Evolutionary conservation across 2,888 invertebrate genomes (phyloP), one percentile per base, ranked within the genome.

Genomic region (Lasius fuliginosus): DNA sequence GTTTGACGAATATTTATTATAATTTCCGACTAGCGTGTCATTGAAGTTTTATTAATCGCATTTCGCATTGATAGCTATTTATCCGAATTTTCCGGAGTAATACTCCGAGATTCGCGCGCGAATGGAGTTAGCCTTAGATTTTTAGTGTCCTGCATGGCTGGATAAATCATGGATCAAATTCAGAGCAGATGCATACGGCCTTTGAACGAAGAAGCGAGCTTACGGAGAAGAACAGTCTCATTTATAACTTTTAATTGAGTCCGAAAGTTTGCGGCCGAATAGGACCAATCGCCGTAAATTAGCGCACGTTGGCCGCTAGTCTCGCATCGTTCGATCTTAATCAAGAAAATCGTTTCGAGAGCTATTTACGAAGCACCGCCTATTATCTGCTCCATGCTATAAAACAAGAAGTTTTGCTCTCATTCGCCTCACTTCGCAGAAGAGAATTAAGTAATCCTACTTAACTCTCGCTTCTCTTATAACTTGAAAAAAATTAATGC

Each of bases 201-300:
- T 82, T 30, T 42, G 85, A 36, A 73, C 84, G 74, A 87, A 83
- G 86, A 88, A 82, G 65, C 85, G 79, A 84, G 86, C 83, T 87
- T 86, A 88, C 88, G 68, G 81, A 79, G 88, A 23, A 23, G 87
- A 90, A 89, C 86, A 87, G 89, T 90, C 90, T 93, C 93, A 92
- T 93, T 93, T 93, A 92, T 92, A 94, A 94, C 93, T 93, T 94
- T 93, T 93, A 93, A 93, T 94, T 92, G 93, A 92, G 91, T 92
- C 89, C 90, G 91, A 91, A 93, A 93, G 88, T 93, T 91, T 91
- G 87, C 76, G 90, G 87, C 86, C 84, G 86, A 87, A 88, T 87
- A 88, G 88, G 88, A 88, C 90, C 92, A 90, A 92, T 91, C 91
- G 90, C 89, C 83, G 86, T 65, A 46, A 86, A 60, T 67, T 60